Evolutionary conservation across 2,113 vertebrate genomes (phyloP), one percentile per base, ranked within the genome.

Genomic region (Strix uralensis): DNA sequence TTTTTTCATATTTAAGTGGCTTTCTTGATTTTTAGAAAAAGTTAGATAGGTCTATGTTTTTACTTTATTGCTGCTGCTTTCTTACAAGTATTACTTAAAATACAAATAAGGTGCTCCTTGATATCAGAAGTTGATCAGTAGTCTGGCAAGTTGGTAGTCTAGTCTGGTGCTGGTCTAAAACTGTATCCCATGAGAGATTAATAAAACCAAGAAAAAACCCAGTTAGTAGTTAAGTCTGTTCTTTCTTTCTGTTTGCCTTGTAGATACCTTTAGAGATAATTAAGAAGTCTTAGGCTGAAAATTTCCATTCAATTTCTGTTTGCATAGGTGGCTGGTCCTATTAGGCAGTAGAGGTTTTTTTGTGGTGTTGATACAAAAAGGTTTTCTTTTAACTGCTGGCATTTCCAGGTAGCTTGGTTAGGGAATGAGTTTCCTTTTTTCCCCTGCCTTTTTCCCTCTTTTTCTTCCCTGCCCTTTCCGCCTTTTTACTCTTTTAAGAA

Each of bases 261-360:
- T 57, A 73, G 16, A 55, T 70, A 38, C 27, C 21, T 84, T 73
- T 46, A 55, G 19, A 65, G 32, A 32, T 69, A 75, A 80, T 57
- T 42, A 66, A 42, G 32, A 63, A 61, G 25, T 71, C 30, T 52
- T 57, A 19, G 15, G 38, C 57, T 80, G 36, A 83, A 91, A 75
- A 67, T 40, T 47, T 80, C 27, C 16, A 5, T 66, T 71, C 29
- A 21, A 0, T 49, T 86, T 88, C 57, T 86, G 30, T 40, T 91
- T 79, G 15, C 44, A 49, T 49, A 51, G 18, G 11, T 47, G 46
- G 6, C 29, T 82, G 42, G 51, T 71, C 22, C 13, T 73, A 1
- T 55, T 90, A 38, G 32, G 40, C 19, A 59, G 1, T 3, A 40
- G 54, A 44, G 6, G 1, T 0, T 0, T 15, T 14, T 40, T 49